Evolutionary conservation across 2,113 vertebrate genomes (phyloP), one percentile per base, ranked within the genome.

Genomic region (Pipa parva): DNA sequence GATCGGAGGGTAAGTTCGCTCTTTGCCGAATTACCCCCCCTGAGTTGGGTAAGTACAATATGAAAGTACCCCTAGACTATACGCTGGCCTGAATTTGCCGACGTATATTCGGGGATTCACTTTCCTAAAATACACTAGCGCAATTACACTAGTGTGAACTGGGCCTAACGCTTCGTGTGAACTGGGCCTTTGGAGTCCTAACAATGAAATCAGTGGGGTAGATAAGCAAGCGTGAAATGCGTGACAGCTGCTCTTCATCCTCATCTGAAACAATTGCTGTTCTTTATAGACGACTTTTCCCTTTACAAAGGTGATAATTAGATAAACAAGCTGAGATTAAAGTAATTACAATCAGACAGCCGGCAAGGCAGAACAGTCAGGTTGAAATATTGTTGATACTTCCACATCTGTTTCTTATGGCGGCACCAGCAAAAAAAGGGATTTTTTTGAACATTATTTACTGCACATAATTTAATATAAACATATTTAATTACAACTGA

Each of bases 241-340:
- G 79, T 91, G 89, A 91, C 89, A 92, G 89, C 89, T 91, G 90
- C 85, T 89, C 81, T 86, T 90, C 89, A 85, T 87, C 84, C 79
- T 87, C 85, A 85, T 89, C 85, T 84, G 83, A 87, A 89, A 90
- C 87, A 88, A 89, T 91, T 87, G 90, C 86, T 79, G 78, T 80
- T 77, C 90, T 87, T 89, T 89, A 88, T 87, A 90, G 89, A 87
- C 86, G 84, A 87, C 87, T 90, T 90, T 88, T 88, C 86, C 85
- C 86, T 90, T 90, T 90, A 89, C 89, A 91, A 91, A 92, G 88
- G 88, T 92, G 89, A 92, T 92, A 91, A 92, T 92, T 92, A 90
- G 89, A 91, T 92, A 91, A n/a, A 91, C 89, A 91, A 92, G 89
- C 89, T 88, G 86, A 91, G 89, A 91, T 92, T 92, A 90, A 90